phyloP scores from a whole-genome alignment of 2,888 invertebrate species.

The Melanostoma scalare region DNA sequence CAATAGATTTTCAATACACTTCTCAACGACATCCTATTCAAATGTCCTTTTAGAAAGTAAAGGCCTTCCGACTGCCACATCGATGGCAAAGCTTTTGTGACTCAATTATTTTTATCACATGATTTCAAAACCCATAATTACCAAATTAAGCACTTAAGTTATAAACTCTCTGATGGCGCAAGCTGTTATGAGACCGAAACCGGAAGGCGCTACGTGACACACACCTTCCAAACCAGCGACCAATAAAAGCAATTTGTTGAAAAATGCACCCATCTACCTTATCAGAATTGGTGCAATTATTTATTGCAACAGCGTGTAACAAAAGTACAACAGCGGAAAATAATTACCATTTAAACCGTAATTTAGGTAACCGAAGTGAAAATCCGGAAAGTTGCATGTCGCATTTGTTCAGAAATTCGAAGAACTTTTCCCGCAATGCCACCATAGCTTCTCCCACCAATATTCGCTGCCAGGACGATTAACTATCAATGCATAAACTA shows the following conservation, averaged over 20 bases:
- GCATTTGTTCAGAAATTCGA: slow-evolving; percentile 12
- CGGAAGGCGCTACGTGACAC: slow-evolving; percentile 45
- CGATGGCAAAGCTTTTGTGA: too few species aligned
- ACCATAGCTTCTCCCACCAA: neutral
- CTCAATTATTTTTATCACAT: neutral
- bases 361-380: slow-evolving; percentile 69
- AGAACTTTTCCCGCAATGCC: slow-evolving; percentile 7
- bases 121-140: neutral
- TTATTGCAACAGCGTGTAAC: slow-evolving; percentile 46
- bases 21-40: too few species aligned
- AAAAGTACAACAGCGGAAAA: slow-evolving; percentile 61
- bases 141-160: slow-evolving; percentile 53
- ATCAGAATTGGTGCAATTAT: slow-evolving; percentile 61
- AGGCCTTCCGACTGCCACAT: too few species aligned
- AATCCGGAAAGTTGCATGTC: slow-evolving; percentile 69
- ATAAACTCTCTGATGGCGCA: slow-evolving; percentile 42
- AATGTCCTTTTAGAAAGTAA: too few species aligned
- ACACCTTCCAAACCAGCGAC: slow-evolving; percentile 46
- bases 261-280: slow-evolving; percentile 36
- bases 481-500: slow-evolving; percentile 72
- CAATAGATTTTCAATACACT: too few species aligned
- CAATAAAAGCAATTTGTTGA: slow-evolving; percentile 69
- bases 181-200: slow-evolving; percentile 28
- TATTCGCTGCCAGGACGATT: slow-evolving; percentile 38
- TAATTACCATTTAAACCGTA: slow-evolving; percentile 71